A percentile compares a stretch with the other conserved stretches of the same genome.
Evolutionary conservation across 1,140 invertebrate species (phyloP).

Genomic region (Bilobella aurantiaca): DNA sequence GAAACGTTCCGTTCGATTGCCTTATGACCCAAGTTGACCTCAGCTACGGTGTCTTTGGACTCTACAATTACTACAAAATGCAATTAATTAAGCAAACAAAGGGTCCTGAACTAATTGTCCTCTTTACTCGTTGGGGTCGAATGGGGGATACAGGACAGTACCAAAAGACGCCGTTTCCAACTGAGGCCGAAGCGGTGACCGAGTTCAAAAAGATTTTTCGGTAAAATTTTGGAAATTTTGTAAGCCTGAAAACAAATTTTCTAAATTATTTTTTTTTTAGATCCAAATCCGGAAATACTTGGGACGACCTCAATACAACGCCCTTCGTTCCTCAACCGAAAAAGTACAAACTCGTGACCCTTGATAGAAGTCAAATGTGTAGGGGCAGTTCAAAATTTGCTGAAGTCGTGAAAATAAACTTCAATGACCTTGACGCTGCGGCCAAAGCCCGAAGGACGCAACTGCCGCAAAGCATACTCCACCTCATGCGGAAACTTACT

Average conservation of each 20-base stretch:
- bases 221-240: too few relatives aligned
- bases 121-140: constrained; percentile 49
- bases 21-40: constrained; percentile 46
- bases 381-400: neutral
- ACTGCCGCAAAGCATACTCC: neutral
- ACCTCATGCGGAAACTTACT: neutral
- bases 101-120: constrained; percentile 43
- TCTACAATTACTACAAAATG: constrained; percentile 50
- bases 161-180: constrained; percentile 46
- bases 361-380: neutral
- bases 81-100: constrained; percentile 40
- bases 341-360: constrained; percentile 37
- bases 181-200: constrained; percentile 41
- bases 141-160: constrained; percentile 44
- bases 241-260: too few relatives aligned
- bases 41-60: constrained; percentile 40
- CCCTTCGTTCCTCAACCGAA: constrained; percentile 39
- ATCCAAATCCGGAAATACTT: constrained; percentile 46
- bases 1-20: constrained; percentile 41
- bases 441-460: neutral
- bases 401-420: neutral
- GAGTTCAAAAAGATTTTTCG: constrained; percentile 48
- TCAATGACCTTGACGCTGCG: neutral
- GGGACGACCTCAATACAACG: constrained; percentile 39
- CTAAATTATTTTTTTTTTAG: too few relatives aligned